Evolutionary conservation across 2,888 invertebrate genomes (phyloP).

Genomic region (Agriopis marginaria): DNA sequence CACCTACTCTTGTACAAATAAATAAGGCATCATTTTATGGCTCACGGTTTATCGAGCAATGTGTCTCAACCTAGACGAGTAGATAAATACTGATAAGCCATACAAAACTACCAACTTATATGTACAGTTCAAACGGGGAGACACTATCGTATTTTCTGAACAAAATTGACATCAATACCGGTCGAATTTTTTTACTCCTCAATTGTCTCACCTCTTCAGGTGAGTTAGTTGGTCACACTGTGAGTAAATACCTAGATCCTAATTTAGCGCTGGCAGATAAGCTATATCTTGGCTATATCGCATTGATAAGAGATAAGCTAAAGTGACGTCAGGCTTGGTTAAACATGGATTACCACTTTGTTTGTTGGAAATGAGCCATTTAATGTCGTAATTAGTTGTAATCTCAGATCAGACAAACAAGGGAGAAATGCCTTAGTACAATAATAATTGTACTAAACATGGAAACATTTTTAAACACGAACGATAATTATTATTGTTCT

Average conservation of each 20-base stretch:
- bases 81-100: slow-evolving; percentile 3
- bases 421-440: too few relatives aligned
- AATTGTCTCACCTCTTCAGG: background rate
- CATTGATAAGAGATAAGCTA: slow-evolving; percentile 38
- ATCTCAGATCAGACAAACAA: too few relatives aligned
- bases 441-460: too few relatives aligned
- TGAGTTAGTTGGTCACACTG: background rate
- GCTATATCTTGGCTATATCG: slow-evolving; percentile 23
- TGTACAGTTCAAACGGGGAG: background rate
- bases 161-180: background rate
- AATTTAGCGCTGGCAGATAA: slow-evolving; percentile 31
- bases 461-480: too few relatives aligned
- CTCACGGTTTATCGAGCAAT: background rate
- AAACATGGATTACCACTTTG: slow-evolving; percentile 30
- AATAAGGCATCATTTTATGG: background rate
- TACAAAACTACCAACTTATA: background rate
- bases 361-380: slow-evolving; percentile 2
- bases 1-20: background rate
- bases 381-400: background rate
- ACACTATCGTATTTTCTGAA: background rate
- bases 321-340: slow-evolving; percentile 30
- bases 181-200: background rate
- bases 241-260: slow-evolving; percentile 13
- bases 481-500: too few relatives aligned
- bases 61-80: background rate